phyloP scores from a whole-genome alignment of 2,797 vertebrate genomes.

The Tapera naevia region DNA sequence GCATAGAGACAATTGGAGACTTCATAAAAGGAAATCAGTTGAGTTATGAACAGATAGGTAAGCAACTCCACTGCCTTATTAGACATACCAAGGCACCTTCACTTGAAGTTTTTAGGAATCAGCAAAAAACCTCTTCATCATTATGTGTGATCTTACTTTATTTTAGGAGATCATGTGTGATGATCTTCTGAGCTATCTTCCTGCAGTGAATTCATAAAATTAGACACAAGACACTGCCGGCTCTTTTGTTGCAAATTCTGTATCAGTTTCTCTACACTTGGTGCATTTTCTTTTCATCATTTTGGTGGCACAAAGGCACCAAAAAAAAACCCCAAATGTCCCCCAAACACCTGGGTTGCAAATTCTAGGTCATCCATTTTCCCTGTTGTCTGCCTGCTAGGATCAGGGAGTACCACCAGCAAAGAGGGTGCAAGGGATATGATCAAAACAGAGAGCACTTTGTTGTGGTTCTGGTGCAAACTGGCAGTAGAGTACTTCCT shows the following conservation, averaged over 20 bases:
- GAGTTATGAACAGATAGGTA: background rate
- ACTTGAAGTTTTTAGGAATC: background rate
- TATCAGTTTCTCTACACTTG: background rate
- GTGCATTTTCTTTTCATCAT: background rate
- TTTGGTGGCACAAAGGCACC: background rate
- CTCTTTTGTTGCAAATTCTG: background rate
- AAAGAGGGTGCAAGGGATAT: too few species aligned
- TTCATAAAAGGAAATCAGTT: background rate
- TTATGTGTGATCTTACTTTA: background rate
- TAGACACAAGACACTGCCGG: background rate
- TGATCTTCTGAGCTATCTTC: background rate
- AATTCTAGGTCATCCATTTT: background rate
- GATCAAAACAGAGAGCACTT: background rate
- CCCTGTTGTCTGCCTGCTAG: background rate
- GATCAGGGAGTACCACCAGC: background rate
- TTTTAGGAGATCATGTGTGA: background rate
- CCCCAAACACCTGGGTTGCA: accelerated
- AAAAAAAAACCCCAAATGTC: background rate
- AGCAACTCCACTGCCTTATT: background rate
- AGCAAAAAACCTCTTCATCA: background rate
- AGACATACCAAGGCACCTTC: background rate
- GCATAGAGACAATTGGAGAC: background rate
- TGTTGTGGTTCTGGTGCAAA: background rate
- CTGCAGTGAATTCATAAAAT: background rate
- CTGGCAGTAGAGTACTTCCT: background rate